Evolutionary conservation across 2,113 vertebrate species (phyloP), one percentile per base, ranked within the genome.

Genomic region (Daboia siamensis): DNA sequence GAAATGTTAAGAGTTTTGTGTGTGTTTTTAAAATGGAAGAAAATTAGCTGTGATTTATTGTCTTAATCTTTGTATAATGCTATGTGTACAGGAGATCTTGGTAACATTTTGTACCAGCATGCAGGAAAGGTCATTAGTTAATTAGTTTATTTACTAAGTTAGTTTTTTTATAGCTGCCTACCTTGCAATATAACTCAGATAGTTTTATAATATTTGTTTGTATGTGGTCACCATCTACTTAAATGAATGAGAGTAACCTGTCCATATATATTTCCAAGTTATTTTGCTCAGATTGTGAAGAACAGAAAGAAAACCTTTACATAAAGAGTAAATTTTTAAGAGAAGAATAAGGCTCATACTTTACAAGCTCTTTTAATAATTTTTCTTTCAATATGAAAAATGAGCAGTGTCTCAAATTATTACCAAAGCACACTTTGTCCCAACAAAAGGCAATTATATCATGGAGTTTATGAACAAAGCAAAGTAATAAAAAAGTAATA

Each of bases 401-500:
- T 91, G 95, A 95, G 91, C 92, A 95, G 96, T 94, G 87, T 90
- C 95, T 93, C 90, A 95, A 96, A 95, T 95, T 96, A 95, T 95
- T 97, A 96, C 56, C 86, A 96, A 96, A 95, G 92, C n/a, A 74
- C 91, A 94, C 91, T 96, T 96, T 94, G 93, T 95, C 94, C 94
- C 94, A 74, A 94, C 94, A 92, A 95, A 85, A 96, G 93, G 92
- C 91, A 96, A 92, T 95, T 96, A 97, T 94, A 95, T 95, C 92
- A 91, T 95, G 96, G 94, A 94, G 90, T 95, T 91, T 96, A 89
- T 51, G 94, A 96, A 95, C 93, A 94, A 89, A 90, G 94, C 94
- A 94, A 97, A 94, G 92, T 95, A 96, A 96, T 95, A 96, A 92
- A 96, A 96, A 97, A 97, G 96, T 96, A 96, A 97, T 97, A 97